A percentile compares a stretch with the other conserved stretches of the same genome.
These are phyloP conservation scores for Poeciliopsis occidentalis DNA, from an alignment of 2,113 vertebrate species.

Conservation along the genomic window DNA sequence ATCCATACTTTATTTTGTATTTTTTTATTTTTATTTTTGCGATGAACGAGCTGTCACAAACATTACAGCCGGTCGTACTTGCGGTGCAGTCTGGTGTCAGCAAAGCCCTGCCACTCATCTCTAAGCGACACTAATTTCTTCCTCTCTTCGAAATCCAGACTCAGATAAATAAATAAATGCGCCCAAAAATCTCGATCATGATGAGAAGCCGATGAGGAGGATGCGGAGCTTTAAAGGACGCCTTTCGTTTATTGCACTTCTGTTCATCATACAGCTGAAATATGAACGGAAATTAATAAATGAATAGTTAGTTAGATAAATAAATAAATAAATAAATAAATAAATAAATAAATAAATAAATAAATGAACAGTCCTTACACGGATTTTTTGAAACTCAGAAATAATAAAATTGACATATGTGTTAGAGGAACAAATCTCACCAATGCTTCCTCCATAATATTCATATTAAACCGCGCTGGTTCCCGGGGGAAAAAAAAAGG, in stretches of 20 bases:
- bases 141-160: not conserved
- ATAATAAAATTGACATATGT: not conserved
- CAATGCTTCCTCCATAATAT: not conserved
- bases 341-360: not conserved
- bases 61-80: too few relatives aligned
- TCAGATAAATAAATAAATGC: not conserved
- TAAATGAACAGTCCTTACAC: not conserved
- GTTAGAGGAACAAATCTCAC: too few relatives aligned
- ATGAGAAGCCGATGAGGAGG: not conserved
- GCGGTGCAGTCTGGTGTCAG: not conserved
- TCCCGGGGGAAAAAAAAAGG: not conserved
- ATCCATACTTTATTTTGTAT: too few relatives aligned
- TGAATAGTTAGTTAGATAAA: too few relatives aligned
- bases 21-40: too few relatives aligned
- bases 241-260: not conserved
- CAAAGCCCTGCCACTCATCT: too few relatives aligned
- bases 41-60: not conserved
- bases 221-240: too few relatives aligned
- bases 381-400: not conserved
- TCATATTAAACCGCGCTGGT: not conserved
- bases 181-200: not conserved
- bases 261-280: not conserved
- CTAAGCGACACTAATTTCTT: too few relatives aligned
- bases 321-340: too few relatives aligned
- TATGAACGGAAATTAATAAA: not conserved